Conservation (phyloP, 92 coral and sea anemone species). For the Siderastrea siderea region DNA sequence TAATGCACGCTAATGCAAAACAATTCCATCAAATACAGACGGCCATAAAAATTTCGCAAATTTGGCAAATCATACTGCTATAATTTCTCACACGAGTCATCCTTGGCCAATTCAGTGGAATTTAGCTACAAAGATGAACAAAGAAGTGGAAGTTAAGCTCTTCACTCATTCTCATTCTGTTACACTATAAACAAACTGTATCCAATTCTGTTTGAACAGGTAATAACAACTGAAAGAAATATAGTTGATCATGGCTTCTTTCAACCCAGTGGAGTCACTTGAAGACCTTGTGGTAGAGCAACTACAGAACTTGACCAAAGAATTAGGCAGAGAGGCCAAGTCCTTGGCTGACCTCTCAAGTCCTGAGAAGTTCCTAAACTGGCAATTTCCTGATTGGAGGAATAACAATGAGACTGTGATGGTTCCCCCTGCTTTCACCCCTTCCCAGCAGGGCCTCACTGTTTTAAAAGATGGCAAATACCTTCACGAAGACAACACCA, state of each 20-base stretch:
- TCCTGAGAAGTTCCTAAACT: conserved; percentile 40
- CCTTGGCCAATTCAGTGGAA: too few relatives aligned
- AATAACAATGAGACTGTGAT: conserved; percentile 48
- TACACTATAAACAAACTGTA: too few relatives aligned
- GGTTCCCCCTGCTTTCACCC: conserved; percentile 53
- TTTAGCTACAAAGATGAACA: too few relatives aligned
- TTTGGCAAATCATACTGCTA: too few relatives aligned
- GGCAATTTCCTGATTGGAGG: conserved; percentile 65
- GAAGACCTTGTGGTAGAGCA: not conserved
- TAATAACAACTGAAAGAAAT: not conserved
- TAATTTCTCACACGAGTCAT: too few relatives aligned
- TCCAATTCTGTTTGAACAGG: not conserved
- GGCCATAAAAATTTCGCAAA: too few relatives aligned
- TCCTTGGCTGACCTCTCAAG: conserved; percentile 21
- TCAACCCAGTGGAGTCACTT: too few relatives aligned
- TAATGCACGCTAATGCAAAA: too few relatives aligned
- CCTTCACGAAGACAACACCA: conserved; percentile 25
- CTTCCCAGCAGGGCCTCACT: conserved; percentile 11
- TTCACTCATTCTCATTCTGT: too few relatives aligned
- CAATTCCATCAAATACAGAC: too few relatives aligned
- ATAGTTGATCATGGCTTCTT: not conserved
- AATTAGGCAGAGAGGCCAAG: conserved; percentile 18
- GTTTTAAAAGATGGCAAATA: conserved; percentile 35
- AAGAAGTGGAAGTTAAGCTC: too few relatives aligned
- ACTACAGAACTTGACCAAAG: conserved; percentile 10